Conservation (phyloP, 2,113 vertebrate species). For the Apodemus speciosus region DNA sequence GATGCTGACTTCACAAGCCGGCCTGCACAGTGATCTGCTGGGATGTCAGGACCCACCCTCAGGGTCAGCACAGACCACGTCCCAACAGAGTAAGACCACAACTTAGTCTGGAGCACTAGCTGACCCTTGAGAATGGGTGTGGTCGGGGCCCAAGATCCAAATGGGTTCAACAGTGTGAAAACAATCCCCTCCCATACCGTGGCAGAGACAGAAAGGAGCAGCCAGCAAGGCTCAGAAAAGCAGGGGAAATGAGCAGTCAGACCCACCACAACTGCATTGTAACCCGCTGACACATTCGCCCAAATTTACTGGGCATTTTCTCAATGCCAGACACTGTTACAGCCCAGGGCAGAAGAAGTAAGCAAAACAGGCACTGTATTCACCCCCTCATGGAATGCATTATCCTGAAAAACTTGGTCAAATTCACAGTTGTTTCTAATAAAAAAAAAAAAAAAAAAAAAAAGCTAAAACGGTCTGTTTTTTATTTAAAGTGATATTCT, state of each 20-base stretch:
- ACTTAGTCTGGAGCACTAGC: neutral
- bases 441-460: neutral
- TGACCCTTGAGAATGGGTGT: neutral
- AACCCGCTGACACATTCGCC: no score
- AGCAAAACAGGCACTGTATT: neutral
- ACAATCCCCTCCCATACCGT: neutral
- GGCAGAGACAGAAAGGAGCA: neutral
- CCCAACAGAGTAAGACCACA: neutral
- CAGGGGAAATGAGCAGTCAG: neutral
- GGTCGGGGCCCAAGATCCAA: neutral
- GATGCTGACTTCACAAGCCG: neutral
- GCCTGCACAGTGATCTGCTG: neutral
- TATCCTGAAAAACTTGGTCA: neutral
- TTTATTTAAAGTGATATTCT: constrained; percentile 29
- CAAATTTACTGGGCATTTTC: neutral
- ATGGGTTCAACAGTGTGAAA: neutral
- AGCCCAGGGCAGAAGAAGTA: neutral
- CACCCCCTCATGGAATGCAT: neutral
- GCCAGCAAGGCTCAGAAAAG: neutral
- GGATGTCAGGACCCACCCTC: neutral
- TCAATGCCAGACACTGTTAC: neutral
- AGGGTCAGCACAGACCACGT: neutral
- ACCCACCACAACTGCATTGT: neutral
- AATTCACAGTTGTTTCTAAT: constrained; percentile 2
- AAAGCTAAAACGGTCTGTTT: neutral